A percentile compares a stretch with the other conserved stretches of the same genome.
Conservation (phyloP, 2,797 vertebrate species). For the Danio choprae region DNA sequence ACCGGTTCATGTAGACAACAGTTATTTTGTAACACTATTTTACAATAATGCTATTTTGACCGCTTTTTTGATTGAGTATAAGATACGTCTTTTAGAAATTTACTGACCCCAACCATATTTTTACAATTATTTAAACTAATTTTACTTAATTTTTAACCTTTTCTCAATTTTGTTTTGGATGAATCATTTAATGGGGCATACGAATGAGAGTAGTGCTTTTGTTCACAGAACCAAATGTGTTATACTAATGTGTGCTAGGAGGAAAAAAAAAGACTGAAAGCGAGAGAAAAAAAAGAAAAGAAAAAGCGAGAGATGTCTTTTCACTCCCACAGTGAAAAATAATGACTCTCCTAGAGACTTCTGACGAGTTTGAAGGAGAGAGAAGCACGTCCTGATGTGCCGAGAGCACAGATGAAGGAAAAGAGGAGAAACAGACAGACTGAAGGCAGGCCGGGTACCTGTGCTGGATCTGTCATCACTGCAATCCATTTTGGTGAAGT, state of each 20-base stretch:
- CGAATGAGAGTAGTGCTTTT: not conserved
- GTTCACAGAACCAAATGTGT: conserved; percentile 23
- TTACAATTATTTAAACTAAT: too few species aligned
- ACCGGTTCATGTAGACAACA: too few species aligned
- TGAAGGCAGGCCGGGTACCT: conserved; percentile 69
- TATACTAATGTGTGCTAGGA: conserved; percentile 37
- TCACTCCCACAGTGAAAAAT: conserved; percentile 40
- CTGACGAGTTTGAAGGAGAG: conserved; percentile 12
- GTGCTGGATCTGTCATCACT: conserved; percentile 88
- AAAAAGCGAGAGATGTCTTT: conserved; percentile 3
- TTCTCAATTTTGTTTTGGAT: not conserved
- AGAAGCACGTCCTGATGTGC: conserved; percentile 37
- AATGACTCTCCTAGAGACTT: conserved; percentile 33
- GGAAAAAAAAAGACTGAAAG: conserved; percentile 16
- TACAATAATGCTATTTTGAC: too few species aligned
- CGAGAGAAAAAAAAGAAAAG: conserved; percentile 36
- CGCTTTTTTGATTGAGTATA: too few species aligned
- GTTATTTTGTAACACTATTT: too few species aligned
- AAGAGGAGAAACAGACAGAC: conserved; percentile 46
- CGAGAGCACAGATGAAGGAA: conserved; percentile 20
- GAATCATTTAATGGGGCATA: conserved; percentile 15
- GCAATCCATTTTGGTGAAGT: conserved; percentile 87
- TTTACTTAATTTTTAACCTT: too few species aligned
- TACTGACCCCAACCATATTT: too few species aligned
- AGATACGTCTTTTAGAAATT: too few species aligned